Evolutionary conservation across 2,888 invertebrate genomes (phyloP).

Genomic region (Troides aeacus): DNA sequence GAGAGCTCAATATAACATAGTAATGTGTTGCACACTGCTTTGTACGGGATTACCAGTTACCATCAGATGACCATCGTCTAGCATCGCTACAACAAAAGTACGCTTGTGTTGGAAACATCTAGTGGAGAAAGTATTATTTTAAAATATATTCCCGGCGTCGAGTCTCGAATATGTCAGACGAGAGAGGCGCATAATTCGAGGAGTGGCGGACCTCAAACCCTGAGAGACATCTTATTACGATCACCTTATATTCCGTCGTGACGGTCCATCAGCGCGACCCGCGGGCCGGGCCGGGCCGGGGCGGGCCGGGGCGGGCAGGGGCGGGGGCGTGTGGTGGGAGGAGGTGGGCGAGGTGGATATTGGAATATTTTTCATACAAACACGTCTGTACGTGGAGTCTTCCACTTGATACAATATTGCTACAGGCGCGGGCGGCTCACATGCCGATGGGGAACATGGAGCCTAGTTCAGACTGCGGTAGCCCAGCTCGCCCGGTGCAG

Average conservation of each 20-base stretch:
- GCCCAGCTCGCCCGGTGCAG: no score
- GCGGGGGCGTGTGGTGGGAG: slow-evolving; percentile 31
- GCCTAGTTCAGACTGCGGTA: no score
- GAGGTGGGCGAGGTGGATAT: slow-evolving; percentile 55
- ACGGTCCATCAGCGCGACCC: slow-evolving; percentile 35
- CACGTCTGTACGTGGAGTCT: slow-evolving; percentile 78
- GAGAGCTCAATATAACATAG: no score
- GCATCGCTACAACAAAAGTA: no score
- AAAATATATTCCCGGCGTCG: no score
- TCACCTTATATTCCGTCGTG: slow-evolving; percentile 59
- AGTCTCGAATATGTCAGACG: slow-evolving; percentile 17
- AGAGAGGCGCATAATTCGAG: slow-evolving; percentile 32
- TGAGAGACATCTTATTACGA: slow-evolving; percentile 55
- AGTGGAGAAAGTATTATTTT: no score
- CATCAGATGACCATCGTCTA: no score
- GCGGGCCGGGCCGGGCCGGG: slow-evolving; percentile 30
- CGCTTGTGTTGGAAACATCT: no score
- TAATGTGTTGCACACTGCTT: no score
- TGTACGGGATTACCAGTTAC: no score
- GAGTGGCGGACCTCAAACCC: slow-evolving; percentile 31
- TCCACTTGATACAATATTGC: slow-evolving; percentile 77
- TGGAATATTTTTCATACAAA: slow-evolving; percentile 81
- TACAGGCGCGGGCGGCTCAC: slow-evolving; percentile 49
- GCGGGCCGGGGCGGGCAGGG: slow-evolving; percentile 26
- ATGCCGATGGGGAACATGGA: slow-evolving; percentile 39